Percentiles rank a stretch among this genome's conserved stretches.
phyloP scores from a whole-genome alignment of 2,888 invertebrate genomes.

The Odontothrips loti region DNA sequence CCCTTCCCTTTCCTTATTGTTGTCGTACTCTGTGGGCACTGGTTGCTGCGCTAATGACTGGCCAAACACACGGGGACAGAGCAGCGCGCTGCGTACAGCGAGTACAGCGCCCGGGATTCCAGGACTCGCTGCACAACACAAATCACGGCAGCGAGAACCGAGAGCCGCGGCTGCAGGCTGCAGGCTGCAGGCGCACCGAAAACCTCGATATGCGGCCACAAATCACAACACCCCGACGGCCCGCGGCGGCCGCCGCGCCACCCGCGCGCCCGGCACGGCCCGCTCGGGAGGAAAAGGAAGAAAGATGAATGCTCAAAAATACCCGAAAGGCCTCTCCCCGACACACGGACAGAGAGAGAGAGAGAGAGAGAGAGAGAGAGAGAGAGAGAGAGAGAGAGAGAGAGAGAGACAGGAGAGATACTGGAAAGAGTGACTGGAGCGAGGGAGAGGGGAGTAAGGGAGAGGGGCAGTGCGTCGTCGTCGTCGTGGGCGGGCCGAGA shows the following conservation, averaged over 20 bases:
- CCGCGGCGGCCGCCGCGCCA: no score
- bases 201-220: no score
- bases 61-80: neutral
- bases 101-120: no score
- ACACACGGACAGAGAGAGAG: neutral
- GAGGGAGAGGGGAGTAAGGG: neutral
- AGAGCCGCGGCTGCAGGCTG: no score
- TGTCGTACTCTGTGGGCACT: neutral
- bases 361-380: conserved; percentile 1
- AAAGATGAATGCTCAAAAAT: neutral
- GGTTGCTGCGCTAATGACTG: neutral
- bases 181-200: no score
- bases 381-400: neutral
- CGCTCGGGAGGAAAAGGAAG: neutral
- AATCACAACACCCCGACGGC: no score
- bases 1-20: no score
- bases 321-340: neutral
- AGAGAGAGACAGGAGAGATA: neutral
- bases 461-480: neutral
- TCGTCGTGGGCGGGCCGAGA: conserved; percentile 14
- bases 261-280: no score
- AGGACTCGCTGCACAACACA: no score
- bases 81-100: neutral
- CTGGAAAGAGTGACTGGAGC: neutral
- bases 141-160: neutral